Evolutionary conservation across 2,113 vertebrate genomes (phyloP).

Genomic region (Eira barbara): DNA sequence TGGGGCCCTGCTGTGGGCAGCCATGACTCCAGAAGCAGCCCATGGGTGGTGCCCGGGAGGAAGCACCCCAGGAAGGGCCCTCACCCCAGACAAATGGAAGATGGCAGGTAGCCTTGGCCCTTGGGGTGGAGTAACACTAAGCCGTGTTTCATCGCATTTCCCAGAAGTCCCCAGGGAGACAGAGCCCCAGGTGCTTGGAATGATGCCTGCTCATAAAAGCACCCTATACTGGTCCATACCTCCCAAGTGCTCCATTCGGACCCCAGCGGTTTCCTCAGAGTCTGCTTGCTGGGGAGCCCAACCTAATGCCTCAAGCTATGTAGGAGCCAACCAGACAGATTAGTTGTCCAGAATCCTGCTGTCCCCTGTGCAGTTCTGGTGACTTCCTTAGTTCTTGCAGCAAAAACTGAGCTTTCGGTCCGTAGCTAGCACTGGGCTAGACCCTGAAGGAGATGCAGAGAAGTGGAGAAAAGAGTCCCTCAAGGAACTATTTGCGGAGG

Average conservation of each 20-base stretch:
- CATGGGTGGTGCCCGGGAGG: background rate
- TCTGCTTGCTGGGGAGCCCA: background rate
- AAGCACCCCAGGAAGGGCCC: background rate
- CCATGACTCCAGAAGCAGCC: background rate
- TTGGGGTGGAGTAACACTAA: accelerated
- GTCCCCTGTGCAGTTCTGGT: background rate
- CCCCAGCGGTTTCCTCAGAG: background rate
- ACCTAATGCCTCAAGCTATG: background rate
- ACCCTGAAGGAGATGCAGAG: background rate
- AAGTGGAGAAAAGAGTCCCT: background rate
- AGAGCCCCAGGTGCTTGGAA: background rate
- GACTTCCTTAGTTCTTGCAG: background rate
- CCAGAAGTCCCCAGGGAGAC: background rate
- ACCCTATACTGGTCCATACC: accelerated
- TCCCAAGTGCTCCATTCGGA: background rate
- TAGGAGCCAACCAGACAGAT: background rate
- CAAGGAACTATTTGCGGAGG: background rate
- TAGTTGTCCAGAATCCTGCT: background rate
- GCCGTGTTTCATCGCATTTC: background rate
- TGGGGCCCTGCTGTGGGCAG: background rate
- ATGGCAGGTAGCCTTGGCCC: background rate
- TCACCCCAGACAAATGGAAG: background rate
- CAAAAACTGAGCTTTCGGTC: background rate
- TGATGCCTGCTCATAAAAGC: background rate
- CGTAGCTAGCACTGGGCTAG: background rate